A percentile compares a stretch with the other conserved stretches of the same genome.
Evolutionary conservation across 2,113 vertebrate species (phyloP).

Genomic region (Bubo blakistoni): DNA sequence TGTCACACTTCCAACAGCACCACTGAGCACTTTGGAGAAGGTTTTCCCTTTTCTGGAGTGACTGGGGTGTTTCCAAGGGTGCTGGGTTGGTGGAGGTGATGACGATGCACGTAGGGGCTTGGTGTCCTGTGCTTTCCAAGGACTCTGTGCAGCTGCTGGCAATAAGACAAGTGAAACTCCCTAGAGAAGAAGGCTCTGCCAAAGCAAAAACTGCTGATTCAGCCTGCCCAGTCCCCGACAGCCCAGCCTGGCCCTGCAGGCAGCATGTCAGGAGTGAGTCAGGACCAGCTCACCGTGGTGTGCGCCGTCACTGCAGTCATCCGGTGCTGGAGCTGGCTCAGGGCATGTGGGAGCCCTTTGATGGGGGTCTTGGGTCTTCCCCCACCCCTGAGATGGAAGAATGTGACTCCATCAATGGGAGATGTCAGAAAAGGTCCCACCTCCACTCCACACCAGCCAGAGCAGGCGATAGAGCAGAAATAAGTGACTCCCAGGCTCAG

Average conservation of each 20-base stretch:
- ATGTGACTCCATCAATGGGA: neutral
- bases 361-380: neutral
- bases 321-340: neutral
- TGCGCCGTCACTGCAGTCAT: neutral
- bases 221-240: neutral
- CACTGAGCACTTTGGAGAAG: neutral
- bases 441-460: fast-evolving
- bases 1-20: neutral
- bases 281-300: neutral
- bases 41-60: neutral
- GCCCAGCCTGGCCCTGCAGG: conserved; percentile 15
- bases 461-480: neutral
- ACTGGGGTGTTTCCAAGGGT: neutral
- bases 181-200: neutral
- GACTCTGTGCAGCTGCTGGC: neutral
- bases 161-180: neutral
- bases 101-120: neutral
- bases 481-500: neutral
- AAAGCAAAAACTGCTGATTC: neutral
- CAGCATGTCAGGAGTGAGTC: neutral
- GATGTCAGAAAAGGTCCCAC: neutral
- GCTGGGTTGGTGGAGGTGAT: neutral
- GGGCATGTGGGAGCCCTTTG: neutral
- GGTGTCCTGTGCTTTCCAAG: neutral
- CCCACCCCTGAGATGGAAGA: neutral